Evolutionary conservation across 2,888 invertebrate genomes (phyloP).

Genomic region (Uloborus plumipes): DNA sequence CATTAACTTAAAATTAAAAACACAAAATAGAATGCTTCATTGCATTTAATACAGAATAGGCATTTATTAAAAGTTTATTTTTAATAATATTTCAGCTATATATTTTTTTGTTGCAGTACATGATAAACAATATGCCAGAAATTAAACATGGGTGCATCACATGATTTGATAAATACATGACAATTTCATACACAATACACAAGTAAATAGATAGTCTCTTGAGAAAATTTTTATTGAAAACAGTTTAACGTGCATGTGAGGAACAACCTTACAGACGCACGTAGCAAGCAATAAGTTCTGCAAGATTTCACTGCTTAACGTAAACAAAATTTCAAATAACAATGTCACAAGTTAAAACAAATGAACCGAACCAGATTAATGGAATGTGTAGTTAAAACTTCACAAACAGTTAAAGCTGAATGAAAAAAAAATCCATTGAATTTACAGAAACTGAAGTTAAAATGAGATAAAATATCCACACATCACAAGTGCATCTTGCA

Average conservation of each 20-base stretch:
- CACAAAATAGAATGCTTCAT: too few species aligned
- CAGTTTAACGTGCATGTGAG: slow-evolving; percentile 59
- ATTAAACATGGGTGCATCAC: slow-evolving; percentile 15
- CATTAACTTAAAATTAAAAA: too few species aligned
- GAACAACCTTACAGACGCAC: slow-evolving; percentile 53
- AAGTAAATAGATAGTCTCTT: slow-evolving; percentile 37
- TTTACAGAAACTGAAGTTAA: slow-evolving; percentile 25
- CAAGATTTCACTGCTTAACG: slow-evolving; percentile 35
- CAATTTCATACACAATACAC: slow-evolving; percentile 28
- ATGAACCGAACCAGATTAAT: slow-evolving; percentile 31
- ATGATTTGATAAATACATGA: slow-evolving; percentile 5
- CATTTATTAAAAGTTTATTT: too few species aligned
- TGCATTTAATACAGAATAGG: too few species aligned
- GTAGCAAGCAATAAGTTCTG: slow-evolving; percentile 60
- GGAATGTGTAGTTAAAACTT: slow-evolving; percentile 50
- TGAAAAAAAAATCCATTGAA: slow-evolving; percentile 24
- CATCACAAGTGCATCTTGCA: slow-evolving; percentile 55
- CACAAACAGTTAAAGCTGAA: slow-evolving; percentile 46
- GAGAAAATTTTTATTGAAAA: slow-evolving; percentile 63
- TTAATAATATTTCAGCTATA: too few species aligned
- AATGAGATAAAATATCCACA: slow-evolving; percentile 18
- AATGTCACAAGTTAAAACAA: slow-evolving; percentile 32
- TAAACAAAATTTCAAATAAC: slow-evolving; percentile 5
- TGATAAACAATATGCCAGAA: background rate
- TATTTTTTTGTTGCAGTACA: too few species aligned